These are phyloP conservation scores for Apodemia mormo DNA, from an alignment of 2,888 invertebrate species.

Conservation along the genomic window DNA sequence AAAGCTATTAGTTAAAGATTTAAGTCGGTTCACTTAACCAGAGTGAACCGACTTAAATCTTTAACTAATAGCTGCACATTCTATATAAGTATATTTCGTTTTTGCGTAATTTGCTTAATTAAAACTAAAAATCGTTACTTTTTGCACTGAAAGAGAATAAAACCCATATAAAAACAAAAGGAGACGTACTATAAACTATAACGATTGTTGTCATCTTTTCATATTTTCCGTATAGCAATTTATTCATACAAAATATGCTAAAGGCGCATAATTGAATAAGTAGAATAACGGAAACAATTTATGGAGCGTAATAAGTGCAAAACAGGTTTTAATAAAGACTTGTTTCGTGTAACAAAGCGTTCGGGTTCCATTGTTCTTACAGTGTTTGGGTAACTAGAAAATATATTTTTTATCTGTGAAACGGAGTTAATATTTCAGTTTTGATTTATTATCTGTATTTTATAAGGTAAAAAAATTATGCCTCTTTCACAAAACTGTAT, in stretches of 20 bases:
- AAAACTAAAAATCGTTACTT: no score
- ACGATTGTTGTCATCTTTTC: neutral
- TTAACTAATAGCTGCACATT: no score
- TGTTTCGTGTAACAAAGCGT: conserved; percentile 30
- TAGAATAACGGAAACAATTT: conserved; percentile 29
- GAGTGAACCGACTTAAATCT: no score
- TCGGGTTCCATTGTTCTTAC: conserved; percentile 27
- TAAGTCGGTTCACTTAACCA: no score
- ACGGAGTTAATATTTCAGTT: neutral
- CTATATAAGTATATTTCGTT: no score
- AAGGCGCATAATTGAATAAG: conserved; percentile 14
- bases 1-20: no score
- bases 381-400: neutral
- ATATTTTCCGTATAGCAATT: neutral
- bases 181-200: neutral
- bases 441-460: conserved; percentile 10
- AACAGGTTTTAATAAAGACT: conserved; percentile 41
- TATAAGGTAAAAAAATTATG: neutral
- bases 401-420: conserved; percentile 3
- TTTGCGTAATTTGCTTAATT: no score
- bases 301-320: conserved; percentile 36
- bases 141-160: no score
- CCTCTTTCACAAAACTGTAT: neutral
- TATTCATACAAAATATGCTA: conserved; percentile 15
- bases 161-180: neutral